Evolutionary conservation across 2,797 vertebrate genomes (phyloP).

Genomic region (Ataeniobius toweri): DNA sequence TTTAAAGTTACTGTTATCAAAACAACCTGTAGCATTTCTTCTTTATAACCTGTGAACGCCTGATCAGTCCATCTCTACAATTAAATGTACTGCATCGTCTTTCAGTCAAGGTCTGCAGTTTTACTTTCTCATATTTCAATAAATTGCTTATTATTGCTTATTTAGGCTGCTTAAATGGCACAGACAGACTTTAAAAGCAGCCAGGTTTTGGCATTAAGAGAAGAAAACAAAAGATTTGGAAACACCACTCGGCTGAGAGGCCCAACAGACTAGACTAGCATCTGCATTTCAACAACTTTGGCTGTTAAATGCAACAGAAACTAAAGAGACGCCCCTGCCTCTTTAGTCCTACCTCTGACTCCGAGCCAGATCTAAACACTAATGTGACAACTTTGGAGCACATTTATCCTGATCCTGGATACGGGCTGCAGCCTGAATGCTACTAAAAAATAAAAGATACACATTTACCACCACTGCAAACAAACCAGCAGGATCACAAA

Average conservation of each 20-base stretch:
- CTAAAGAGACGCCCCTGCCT: neutral
- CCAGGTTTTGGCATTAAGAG: neutral
- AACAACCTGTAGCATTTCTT: too few species aligned
- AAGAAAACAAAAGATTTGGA: neutral
- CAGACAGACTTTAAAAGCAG: neutral
- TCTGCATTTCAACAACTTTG: neutral
- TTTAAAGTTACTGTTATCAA: too few species aligned
- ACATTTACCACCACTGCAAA: conserved; percentile 29
- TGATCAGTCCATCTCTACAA: too few species aligned
- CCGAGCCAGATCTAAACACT: conserved; percentile 27
- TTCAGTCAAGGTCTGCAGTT: too few species aligned
- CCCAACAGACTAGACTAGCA: neutral
- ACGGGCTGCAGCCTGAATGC: conserved; percentile 24
- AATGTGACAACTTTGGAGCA: conserved; percentile 49
- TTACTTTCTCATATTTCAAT: too few species aligned
- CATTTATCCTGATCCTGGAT: conserved; percentile 21
- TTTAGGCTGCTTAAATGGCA: neutral
- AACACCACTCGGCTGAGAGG: neutral
- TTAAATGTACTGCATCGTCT: too few species aligned
- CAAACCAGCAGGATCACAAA: conserved; percentile 21
- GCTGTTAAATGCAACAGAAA: conserved; percentile 10
- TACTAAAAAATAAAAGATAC: conserved; percentile 14
- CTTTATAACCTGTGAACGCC: too few species aligned
- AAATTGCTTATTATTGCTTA: too few species aligned
- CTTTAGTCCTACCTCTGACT: conserved; percentile 30